Evolutionary conservation across 1,140 invertebrate species (phyloP).

Genomic region (Stegodyphus mimosarum): DNA sequence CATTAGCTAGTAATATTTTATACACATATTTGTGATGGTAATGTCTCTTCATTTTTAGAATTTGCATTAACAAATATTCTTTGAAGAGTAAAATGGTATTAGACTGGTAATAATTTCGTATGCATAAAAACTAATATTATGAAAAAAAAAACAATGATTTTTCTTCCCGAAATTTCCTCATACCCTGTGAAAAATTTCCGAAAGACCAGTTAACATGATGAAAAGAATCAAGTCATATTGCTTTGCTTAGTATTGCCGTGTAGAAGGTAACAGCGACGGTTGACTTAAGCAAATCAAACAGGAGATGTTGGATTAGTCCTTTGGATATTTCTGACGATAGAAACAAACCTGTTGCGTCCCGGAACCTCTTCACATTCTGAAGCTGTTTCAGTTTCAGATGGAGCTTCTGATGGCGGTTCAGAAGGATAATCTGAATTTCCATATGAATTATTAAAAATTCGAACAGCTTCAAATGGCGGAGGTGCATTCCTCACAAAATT

Average conservation of each 20-base stretch:
- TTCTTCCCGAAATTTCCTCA: no score
- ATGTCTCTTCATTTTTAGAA: no score
- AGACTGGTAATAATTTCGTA: no score
- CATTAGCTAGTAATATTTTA: no score
- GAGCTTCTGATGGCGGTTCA: constrained; percentile 58
- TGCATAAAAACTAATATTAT: no score
- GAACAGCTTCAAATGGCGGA: constrained; percentile 39
- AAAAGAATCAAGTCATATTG: constrained; percentile 48
- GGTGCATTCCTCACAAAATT: constrained; percentile 43
- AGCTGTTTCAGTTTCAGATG: constrained; percentile 56
- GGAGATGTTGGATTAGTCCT: constrained; percentile 57
- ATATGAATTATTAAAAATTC: constrained; percentile 43
- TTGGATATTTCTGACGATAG: constrained; percentile 46
- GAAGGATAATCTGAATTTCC: constrained; percentile 39
- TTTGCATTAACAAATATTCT: no score
- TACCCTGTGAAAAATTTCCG: constrained; percentile 24
- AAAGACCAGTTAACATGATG: constrained; percentile 56
- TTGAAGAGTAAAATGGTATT: no score
- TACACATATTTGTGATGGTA: no score
- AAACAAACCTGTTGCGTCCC: constrained; percentile 42
- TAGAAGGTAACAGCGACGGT: constrained; percentile 3
- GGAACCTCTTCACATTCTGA: constrained; percentile 51
- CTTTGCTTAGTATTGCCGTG: constrained; percentile 5
- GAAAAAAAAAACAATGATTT: no score
- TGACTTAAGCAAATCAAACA: constrained; percentile 20